These are phyloP conservation scores for Numenius arquata DNA, from an alignment of 2,113 vertebrate genomes.

Conservation along the genomic window DNA sequence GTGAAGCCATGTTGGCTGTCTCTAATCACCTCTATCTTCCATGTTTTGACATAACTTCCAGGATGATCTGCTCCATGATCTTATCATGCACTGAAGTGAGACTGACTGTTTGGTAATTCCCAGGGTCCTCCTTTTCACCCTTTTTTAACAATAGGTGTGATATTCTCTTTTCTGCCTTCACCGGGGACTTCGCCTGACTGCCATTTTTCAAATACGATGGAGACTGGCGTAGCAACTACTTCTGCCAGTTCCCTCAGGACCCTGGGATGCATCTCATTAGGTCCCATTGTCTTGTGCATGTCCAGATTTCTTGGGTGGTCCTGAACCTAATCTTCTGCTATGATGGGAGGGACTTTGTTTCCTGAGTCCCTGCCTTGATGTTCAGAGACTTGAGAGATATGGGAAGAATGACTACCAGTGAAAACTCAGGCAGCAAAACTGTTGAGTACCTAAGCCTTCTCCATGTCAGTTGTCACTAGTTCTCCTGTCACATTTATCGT, in stretches of 20 bases:
- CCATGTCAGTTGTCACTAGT: no score
- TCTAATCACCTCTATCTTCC: not conserved
- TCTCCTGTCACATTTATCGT: not conserved
- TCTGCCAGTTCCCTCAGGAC: not conserved
- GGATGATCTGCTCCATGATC: not conserved
- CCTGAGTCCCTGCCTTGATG: not conserved
- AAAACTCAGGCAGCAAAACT: not conserved
- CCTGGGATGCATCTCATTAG: not conserved
- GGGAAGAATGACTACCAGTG: not conserved
- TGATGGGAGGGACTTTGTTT: not conserved
- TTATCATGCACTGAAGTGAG: not conserved
- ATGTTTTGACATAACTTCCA: not conserved
- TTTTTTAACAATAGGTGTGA: not conserved
- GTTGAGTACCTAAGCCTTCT: not conserved
- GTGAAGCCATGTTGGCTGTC: not conserved
- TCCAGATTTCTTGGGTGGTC: not conserved
- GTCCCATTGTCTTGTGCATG: not conserved
- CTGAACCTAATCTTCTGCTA: not conserved
- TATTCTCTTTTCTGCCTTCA: not conserved
- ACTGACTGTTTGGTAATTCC: not conserved
- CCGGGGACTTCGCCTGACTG: not conserved
- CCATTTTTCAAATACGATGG: not conserved
- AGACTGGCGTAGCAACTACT: not conserved
- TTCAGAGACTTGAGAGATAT: not conserved
- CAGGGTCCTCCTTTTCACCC: not conserved